A percentile compares a stretch with the other conserved stretches of the same genome.
Conservation (phyloP, 2,113 vertebrate genomes). For the Mesocricetus auratus region DNA sequence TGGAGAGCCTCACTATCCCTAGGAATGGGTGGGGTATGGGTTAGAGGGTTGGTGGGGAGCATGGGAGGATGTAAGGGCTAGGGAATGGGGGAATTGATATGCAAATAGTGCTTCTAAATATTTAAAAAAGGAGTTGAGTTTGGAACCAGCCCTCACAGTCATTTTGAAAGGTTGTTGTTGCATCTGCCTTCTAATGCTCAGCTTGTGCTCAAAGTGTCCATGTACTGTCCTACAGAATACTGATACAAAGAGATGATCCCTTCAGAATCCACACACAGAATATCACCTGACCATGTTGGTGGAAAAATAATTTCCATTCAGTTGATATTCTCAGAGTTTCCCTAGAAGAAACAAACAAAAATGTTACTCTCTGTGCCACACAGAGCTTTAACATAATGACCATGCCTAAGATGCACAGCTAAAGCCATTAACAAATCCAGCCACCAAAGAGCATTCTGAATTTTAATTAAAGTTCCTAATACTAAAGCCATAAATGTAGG, state of each 20-base stretch:
- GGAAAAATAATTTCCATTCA: background rate
- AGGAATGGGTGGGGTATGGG: no score
- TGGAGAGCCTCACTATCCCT: no score
- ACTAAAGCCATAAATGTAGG: background rate
- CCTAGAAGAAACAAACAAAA: background rate
- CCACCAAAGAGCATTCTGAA: background rate
- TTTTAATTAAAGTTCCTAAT: conserved; percentile 25
- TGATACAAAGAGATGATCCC: background rate
- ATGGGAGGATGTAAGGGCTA: no score
- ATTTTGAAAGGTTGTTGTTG: background rate
- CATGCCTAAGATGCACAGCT: background rate
- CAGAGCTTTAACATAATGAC: background rate
- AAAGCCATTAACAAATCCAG: background rate
- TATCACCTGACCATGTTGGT: background rate
- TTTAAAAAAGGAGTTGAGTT: background rate
- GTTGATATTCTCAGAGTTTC: background rate
- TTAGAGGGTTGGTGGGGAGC: no score
- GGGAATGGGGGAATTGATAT: no score
- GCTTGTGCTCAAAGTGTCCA: background rate
- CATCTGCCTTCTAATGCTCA: background rate
- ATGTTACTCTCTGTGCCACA: background rate
- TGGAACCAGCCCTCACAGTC: accelerated
- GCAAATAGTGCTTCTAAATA: no score
- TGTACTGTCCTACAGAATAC: background rate
- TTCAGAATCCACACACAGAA: background rate